These are phyloP conservation scores for Galerucella nymphaeae DNA, from an alignment of 2,888 invertebrate genomes.

Conservation along the genomic window DNA sequence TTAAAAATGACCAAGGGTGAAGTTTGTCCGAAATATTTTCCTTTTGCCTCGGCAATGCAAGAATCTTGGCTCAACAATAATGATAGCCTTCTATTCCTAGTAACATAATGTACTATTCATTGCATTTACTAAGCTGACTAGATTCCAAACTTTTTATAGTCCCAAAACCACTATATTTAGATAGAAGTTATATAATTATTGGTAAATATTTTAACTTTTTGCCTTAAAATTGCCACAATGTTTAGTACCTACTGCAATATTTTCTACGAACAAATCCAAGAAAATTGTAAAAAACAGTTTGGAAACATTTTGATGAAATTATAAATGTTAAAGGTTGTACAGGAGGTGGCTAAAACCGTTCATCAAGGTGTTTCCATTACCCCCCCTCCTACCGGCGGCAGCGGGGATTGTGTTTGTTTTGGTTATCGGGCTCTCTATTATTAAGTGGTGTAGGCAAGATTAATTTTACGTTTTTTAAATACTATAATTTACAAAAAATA, in stretches of 20 bases:
- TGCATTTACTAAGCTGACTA: not conserved
- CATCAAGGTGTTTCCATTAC: slow-evolving; percentile 69
- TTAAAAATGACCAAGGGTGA: no score
- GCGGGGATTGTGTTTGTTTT: slow-evolving; percentile 63
- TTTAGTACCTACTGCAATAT: not conserved
- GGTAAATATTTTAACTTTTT: not conserved
- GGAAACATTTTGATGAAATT: slow-evolving; percentile 67
- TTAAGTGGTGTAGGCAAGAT: slow-evolving; percentile 40
- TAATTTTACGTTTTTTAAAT: not conserved
- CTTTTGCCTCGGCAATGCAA: no score
- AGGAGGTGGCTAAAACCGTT: slow-evolving; percentile 63
- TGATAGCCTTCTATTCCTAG: no score
- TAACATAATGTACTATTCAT: no score
- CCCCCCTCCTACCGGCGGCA: slow-evolving; percentile 57
- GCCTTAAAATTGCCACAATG: not conserved
- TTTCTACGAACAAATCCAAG: not conserved
- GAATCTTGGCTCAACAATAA: no score
- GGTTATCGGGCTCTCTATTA: slow-evolving; percentile 57
- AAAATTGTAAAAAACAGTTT: slow-evolving; percentile 38
- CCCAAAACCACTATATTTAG: not conserved
- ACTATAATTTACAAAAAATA: not conserved
- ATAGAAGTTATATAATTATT: not conserved
- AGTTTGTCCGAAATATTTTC: no score
- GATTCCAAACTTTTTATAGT: not conserved
- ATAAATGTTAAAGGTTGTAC: slow-evolving; percentile 50